Percentiles rank a stretch among this genome's conserved stretches.
These are phyloP conservation scores for Ptychodera flava DNA, from an alignment of 35 echinoderm and acorn worm genomes.

Conservation along the genomic window DNA sequence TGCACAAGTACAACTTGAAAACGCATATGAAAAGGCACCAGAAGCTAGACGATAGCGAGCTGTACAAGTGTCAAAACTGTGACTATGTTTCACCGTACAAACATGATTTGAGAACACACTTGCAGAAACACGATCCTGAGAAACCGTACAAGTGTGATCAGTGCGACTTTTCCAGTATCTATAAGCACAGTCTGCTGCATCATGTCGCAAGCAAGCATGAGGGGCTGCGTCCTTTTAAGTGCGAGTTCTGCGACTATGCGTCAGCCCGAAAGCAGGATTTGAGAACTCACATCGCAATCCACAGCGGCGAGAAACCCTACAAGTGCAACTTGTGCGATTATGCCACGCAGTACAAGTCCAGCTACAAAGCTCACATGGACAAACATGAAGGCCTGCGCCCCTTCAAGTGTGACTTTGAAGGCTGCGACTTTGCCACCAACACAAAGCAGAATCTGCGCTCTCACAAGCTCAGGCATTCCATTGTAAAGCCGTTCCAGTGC, in stretches of 20 bases:
- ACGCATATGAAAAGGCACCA: slow-evolving; percentile 78
- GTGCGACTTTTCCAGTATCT: slow-evolving; percentile 87
- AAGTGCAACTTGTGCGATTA: slow-evolving; percentile 67
- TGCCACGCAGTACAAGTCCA: slow-evolving; percentile 48
- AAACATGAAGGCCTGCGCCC: slow-evolving; percentile 42
- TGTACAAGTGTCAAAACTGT: slow-evolving; percentile 70
- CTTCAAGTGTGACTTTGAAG: slow-evolving; percentile 41
- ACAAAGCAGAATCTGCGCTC: slow-evolving; percentile 72
- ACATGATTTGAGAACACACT: slow-evolving; percentile 67
- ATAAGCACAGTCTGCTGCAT: slow-evolving; percentile 83
- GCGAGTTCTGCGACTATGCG: slow-evolving; percentile 53
- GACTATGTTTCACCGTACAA: slow-evolving; percentile 78
- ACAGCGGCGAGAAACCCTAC: slow-evolving; percentile 38
- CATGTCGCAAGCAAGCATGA: slow-evolving; percentile 77
- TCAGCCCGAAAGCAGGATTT: slow-evolving; percentile 75
- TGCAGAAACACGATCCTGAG: slow-evolving; percentile 54
- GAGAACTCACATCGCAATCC: slow-evolving; percentile 52
- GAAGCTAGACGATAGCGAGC: slow-evolving; percentile 60
- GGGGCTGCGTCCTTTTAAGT: slow-evolving; percentile 60
- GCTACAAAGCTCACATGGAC: slow-evolving; percentile 76
- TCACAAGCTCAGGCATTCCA: slow-evolving; percentile 50
- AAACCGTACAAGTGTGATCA: slow-evolving; percentile 72
- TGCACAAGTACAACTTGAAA: slow-evolving; percentile 67
- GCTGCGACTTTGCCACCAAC: slow-evolving; percentile 65
- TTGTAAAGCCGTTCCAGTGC: slow-evolving; percentile 53